Base-by-base conservation (phyloP, 2,113 vertebrate genomes). In the Plectropomus leopardus region DNA sequence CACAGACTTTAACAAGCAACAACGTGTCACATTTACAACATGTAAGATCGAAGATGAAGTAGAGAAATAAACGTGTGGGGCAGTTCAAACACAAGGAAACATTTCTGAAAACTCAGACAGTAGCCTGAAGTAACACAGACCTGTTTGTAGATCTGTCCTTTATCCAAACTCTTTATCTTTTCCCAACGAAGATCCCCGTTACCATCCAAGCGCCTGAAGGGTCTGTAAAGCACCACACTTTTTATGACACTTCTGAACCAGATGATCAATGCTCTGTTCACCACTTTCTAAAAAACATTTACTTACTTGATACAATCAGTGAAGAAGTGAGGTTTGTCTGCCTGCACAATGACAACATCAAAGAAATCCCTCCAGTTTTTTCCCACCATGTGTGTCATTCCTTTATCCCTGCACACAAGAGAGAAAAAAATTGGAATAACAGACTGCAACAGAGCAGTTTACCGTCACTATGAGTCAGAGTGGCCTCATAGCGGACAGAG, bases 281-380 rank as follows among this genome's bases (percentile, higher is more conserved):
- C 3, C n/a, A 5, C 19, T 30, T 69, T 42, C 9, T 50, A 23
- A 40, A 5, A 23, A 64, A 74, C 17, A 53, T 59, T 4, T 11
- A 94, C 96, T 94, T 87, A 96, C 96, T 96, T 96, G 83, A 96
- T 83, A 55, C 95, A 95, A 45, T 97, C 96, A 1, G 96, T 96
- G 89, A 97, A 96, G 92, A 96, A 97, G 85, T 96, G 94, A 21
- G 96, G 96, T 68, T 97, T 97, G 86, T 96, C 96, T 1, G 96
- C 96, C 80, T 97, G 96, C 13, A 96, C 96, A 3, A 97, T 96
- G 50, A 96, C 88, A 2, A 96, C 94, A 5, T 97, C 95, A 34
- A 96, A 97, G 75, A 96, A 96, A 55, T 96, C 96, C 72, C 95
- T 94, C 96, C 96, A 97, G 74, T 96, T 89, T 70, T 95, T 92